Percentiles rank a stretch among this genome's conserved stretches.
Evolutionary conservation across 2,113 vertebrate genomes (phyloP).

Genomic region (Cephalopterus ornatus): DNA sequence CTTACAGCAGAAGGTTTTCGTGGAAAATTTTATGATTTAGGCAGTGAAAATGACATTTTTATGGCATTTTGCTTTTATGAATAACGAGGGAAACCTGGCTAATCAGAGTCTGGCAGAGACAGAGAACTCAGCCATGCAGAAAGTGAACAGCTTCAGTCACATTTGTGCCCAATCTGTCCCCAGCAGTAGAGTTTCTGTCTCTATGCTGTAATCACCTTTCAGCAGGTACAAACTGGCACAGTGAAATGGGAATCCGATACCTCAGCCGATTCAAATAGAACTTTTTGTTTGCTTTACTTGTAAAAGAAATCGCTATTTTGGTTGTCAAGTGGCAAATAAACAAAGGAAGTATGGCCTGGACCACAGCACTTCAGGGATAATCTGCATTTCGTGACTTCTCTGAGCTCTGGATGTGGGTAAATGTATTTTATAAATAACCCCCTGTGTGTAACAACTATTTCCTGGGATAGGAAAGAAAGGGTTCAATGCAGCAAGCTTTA

Average conservation of each 20-base stretch:
- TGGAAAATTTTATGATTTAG: conserved; percentile 5
- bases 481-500: not conserved
- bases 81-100: not conserved
- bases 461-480: not conserved
- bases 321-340: not conserved
- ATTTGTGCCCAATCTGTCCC: not conserved
- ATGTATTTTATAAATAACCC: not conserved
- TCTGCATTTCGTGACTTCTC: not conserved
- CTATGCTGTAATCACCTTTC: not conserved
- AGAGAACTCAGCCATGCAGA: not conserved
- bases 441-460: not conserved
- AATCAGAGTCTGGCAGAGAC: not conserved
- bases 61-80: conserved; percentile 10
- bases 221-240: not conserved
- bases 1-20: not conserved
- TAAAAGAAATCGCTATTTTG: not conserved
- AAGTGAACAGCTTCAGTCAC: not conserved
- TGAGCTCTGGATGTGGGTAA: not conserved
- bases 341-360: not conserved
- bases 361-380: not conserved
- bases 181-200: not conserved
- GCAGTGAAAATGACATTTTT: not conserved
- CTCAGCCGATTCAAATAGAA: not conserved
- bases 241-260: not conserved
- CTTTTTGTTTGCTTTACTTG: not conserved